Evolutionary conservation across 2,888 invertebrate species (phyloP), one percentile per base, ranked within the genome.

Genomic region (Cosmia pyralina): DNA sequence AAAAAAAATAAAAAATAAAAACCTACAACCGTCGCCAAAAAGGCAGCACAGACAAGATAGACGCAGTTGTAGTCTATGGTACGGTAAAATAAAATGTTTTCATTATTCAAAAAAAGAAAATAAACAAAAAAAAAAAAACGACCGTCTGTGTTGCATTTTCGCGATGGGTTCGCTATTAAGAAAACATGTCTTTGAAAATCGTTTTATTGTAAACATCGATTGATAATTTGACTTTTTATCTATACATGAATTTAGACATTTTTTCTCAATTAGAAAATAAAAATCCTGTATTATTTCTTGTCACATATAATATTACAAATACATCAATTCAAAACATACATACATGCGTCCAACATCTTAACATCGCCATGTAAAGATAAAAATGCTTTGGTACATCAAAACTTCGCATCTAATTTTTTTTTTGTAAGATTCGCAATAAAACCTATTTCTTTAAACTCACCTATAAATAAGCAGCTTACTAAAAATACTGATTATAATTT

Each of bases 111-210:
- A 11, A 60, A 75, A 78, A 87, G 82, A 83, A 84, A 77, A 72
- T 74, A 74, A 62, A 28, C 4, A 68, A 73, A 75, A 77, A 81
- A 79, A 87, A 85, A 86, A 71, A 68, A 79, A 86, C 94, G 94
- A 95, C 96, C 96, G 96, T 96, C 96, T 96, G 93, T 96, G 96
- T 96, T 96, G 96, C 96, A 96, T 96, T 96, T 96, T 95, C 96
- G 93, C 93, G 91, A 89, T 82, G 90, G 91, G 88, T 81, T 57
- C 73, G 15, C 68, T 44, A 50, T 48, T 71, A 78, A 83, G 84
- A 85, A 87, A 84, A 76, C 85, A 90, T 89, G 90, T 90, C 90
- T 89, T 84, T 84, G 55, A 46, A 13, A 5, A 0, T 3, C 0
- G 19, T 38, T 38, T 38, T 28, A 5, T 44, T 53, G 11, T 10